A percentile compares a stretch with the other conserved stretches of the same genome.
These are phyloP conservation scores for Cylloceria caligata DNA, from an alignment of 2,888 invertebrate genomes.

Conservation along the genomic window DNA sequence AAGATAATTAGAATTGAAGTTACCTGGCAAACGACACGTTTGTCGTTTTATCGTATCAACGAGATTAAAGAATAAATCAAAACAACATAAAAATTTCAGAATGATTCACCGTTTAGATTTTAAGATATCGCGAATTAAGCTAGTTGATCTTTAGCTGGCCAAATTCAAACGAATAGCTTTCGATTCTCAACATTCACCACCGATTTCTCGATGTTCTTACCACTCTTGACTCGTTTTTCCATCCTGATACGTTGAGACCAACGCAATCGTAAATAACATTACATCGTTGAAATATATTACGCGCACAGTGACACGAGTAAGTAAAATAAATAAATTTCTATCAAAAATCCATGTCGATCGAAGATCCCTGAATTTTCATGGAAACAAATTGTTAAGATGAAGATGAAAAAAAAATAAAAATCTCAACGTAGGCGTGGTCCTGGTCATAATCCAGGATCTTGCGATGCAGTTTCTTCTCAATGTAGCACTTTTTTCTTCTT, in stretches of 20 bases:
- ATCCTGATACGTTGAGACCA: constrained; percentile 5
- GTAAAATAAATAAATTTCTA: neutral
- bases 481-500: constrained; percentile 18
- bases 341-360: constrained; percentile 30
- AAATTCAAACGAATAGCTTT: no score
- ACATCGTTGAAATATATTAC: constrained; percentile 17
- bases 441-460: constrained; percentile 65
- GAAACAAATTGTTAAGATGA: no score
- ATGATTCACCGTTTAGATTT: no score
- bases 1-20: no score
- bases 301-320: neutral
- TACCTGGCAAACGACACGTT: no score
- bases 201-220: neutral
- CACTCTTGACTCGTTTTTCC: neutral
- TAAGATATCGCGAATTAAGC: no score
- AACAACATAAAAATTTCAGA: no score
- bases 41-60: no score
- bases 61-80: no score
- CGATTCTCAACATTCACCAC: no score
- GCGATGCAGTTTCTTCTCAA: constrained; percentile 41
- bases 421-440: constrained; percentile 61
- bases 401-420: constrained; percentile 39
- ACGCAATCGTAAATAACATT: constrained; percentile 30
- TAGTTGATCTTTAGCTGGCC: no score
- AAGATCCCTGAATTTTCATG: constrained; percentile 11